phyloP scores from a whole-genome alignment of 2,888 invertebrate genomes.

The Drosophila nr. perissopoda region DNA sequence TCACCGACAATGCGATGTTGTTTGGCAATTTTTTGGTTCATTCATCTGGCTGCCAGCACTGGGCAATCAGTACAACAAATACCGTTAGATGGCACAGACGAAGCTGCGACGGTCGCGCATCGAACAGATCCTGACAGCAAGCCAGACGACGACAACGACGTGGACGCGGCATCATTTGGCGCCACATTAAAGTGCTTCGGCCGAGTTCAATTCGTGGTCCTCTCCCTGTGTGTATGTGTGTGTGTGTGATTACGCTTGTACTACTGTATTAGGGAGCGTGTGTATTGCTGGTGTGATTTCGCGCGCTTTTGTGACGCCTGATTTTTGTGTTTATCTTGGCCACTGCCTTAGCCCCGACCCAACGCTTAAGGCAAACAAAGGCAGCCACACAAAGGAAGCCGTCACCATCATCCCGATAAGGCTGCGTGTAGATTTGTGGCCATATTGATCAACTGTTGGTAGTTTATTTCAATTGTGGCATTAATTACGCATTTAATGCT shows the following conservation, averaged over 20 bases:
- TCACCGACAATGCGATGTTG: slow-evolving; percentile 65
- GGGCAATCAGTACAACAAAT: slow-evolving; percentile 67
- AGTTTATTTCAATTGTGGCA: slow-evolving; percentile 59
- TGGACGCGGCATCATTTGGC: slow-evolving; percentile 64
- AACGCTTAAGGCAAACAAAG: slow-evolving; percentile 42
- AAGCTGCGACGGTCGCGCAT: slow-evolving; percentile 40
- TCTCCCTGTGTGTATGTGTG: neutral
- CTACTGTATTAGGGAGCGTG: slow-evolving; percentile 8
- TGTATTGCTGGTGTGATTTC: slow-evolving; percentile 56
- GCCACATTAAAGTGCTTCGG: slow-evolving; percentile 68
- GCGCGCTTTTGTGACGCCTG: slow-evolving; percentile 75
- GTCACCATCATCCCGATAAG: slow-evolving; percentile 20
- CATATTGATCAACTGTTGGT: slow-evolving; percentile 65
- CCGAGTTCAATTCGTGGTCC: slow-evolving; percentile 40
- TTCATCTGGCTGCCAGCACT: slow-evolving; percentile 62
- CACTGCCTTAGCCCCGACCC: slow-evolving; percentile 36
- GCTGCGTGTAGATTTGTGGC: slow-evolving; percentile 55
- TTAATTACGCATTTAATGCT: slow-evolving; percentile 73
- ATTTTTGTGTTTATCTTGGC: slow-evolving; percentile 57
- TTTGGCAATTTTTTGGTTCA: slow-evolving; percentile 74
- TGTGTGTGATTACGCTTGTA: slow-evolving; percentile 15
- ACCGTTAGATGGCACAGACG: slow-evolving; percentile 71
- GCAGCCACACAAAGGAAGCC: slow-evolving; percentile 32
- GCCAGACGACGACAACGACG: slow-evolving; percentile 35
- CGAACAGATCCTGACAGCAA: slow-evolving; percentile 21